Evolutionary conservation across 2,888 invertebrate genomes (phyloP).

Genomic region (Brachylomia viminalis): DNA sequence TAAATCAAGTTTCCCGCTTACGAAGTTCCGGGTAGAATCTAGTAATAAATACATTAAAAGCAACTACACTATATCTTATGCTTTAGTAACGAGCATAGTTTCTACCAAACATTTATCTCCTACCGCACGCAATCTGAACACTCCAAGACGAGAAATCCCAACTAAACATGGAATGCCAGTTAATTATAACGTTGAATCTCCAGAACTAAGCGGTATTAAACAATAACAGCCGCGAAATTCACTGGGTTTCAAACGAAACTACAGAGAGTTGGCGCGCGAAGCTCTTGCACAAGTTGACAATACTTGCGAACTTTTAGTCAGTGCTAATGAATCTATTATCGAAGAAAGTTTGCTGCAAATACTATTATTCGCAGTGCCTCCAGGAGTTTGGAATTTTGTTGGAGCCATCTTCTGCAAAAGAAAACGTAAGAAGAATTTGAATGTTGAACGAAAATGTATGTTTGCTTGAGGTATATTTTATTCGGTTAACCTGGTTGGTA

Average conservation of each 20-base stretch:
- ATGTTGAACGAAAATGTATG: not conserved
- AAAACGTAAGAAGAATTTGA: not conserved
- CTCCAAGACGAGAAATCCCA: conserved; percentile 17
- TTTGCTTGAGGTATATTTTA: not conserved
- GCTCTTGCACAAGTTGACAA: conserved; percentile 35
- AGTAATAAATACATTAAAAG: not conserved
- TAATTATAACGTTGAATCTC: conserved; percentile 36
- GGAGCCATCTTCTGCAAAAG: not conserved
- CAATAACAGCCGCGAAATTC: conserved; percentile 37
- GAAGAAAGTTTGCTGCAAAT: conserved; percentile 36
- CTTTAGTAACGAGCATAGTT: conserved; percentile 11
- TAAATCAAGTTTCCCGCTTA: too few species aligned
- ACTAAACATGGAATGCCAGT: conserved; percentile 26
- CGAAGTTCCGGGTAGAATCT: not conserved
- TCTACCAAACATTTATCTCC: not conserved
- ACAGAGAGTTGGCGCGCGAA: conserved; percentile 1
- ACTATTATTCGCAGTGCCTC: not conserved
- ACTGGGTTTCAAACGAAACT: conserved; percentile 15
- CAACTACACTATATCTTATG: not conserved
- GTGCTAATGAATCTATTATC: conserved; percentile 54
- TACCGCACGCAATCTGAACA: not conserved
- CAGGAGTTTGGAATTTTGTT: not conserved
- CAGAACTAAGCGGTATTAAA: conserved; percentile 18
- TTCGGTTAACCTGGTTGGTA: not conserved
- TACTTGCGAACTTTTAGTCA: conserved; percentile 29